A percentile compares a stretch with the other conserved stretches of the same genome.
These are phyloP conservation scores for Rhynchomys soricoides DNA, from an alignment of 2,113 vertebrate genomes.

Conservation along the genomic window DNA sequence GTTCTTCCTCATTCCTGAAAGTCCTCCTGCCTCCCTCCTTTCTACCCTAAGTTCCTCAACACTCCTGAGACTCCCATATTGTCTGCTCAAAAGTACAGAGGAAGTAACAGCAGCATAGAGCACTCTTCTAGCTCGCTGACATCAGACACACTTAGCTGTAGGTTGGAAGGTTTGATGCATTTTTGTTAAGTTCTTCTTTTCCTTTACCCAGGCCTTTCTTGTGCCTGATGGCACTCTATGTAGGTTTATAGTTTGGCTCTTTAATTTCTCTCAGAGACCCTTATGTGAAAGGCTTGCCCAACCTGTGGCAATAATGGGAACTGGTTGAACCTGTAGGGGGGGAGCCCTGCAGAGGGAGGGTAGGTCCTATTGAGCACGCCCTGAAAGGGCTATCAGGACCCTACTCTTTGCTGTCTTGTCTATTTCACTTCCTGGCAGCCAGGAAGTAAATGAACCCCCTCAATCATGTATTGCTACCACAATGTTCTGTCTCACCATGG, in stretches of 20 bases:
- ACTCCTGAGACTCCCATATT: neutral
- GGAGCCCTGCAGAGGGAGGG: neutral
- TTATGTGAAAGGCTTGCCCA: neutral
- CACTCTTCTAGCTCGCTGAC: rapidly evolving
- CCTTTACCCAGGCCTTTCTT: neutral
- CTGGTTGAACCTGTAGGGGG: neutral
- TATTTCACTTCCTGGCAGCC: neutral
- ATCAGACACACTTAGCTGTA: neutral
- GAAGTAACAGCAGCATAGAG: neutral
- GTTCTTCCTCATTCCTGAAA: neutral
- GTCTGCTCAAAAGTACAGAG: neutral
- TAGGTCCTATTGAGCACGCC: neutral
- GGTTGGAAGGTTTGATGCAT: neutral
- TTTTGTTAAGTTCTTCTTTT: neutral
- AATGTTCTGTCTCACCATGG: neutral
- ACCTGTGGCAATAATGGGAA: neutral
- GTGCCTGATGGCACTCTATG: neutral
- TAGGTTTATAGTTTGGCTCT: neutral
- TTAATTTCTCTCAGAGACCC: neutral
- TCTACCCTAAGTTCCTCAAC: neutral
- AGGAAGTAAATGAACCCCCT: neutral
- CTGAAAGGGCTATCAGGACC: neutral
- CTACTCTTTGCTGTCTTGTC: neutral
- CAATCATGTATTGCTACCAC: too few relatives aligned
- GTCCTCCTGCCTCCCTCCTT: too few relatives aligned